A percentile compares a stretch with the other conserved stretches of the same genome.
phyloP scores from a whole-genome alignment of 2,113 vertebrate genomes.

The Sander vitreus region DNA sequence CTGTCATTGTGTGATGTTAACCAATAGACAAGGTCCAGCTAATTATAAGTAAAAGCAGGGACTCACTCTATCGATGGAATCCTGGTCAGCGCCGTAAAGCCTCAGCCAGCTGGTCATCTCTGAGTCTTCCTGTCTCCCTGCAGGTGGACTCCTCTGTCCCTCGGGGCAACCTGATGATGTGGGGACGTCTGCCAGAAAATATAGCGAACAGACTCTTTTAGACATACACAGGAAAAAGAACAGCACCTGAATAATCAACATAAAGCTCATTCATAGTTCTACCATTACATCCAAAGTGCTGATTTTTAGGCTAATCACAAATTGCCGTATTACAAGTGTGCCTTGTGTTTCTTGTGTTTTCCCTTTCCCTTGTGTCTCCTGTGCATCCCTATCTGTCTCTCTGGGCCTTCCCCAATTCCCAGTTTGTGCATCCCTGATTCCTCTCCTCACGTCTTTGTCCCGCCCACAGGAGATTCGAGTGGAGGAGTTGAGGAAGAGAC shows the following conservation, averaged over 20 bases:
- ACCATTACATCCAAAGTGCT: not conserved
- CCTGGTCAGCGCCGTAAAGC: slow-evolving; percentile 89
- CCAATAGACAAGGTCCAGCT: not conserved
- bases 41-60: not conserved
- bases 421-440: too few relatives aligned
- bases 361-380: too few relatives aligned
- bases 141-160: slow-evolving; percentile 42
- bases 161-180: slow-evolving; percentile 60
- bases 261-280: not conserved
- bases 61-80: slow-evolving; percentile 91
- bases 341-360: too few relatives aligned
- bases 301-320: too few relatives aligned
- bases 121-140: slow-evolving; percentile 78
- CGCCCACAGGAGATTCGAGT: too few relatives aligned
- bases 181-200: slow-evolving; percentile 81
- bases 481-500: too few relatives aligned
- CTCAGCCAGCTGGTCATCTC: slow-evolving; percentile 91
- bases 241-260: not conserved
- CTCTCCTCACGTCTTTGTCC: too few relatives aligned
- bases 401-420: too few relatives aligned
- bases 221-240: not conserved
- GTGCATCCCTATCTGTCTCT: too few relatives aligned
- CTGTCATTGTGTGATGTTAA: not conserved
- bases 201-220: slow-evolving; percentile 7
- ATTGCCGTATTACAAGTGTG: too few relatives aligned